phyloP scores from a whole-genome alignment of 2,888 invertebrate genomes.

The Patella caerulea region DNA sequence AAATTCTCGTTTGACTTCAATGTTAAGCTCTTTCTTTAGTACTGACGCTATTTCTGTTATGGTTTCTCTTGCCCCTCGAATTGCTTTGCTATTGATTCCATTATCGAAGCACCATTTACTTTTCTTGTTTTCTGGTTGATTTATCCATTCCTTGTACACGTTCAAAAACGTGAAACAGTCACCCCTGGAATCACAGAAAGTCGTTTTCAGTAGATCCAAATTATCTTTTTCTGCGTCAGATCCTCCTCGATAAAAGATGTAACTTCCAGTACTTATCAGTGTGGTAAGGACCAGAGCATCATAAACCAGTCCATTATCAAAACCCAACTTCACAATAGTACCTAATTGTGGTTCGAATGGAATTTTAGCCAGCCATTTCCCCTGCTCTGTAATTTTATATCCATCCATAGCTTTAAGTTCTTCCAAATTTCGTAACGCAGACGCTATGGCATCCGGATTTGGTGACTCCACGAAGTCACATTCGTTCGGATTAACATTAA shows the following conservation, averaged over 20 bases:
- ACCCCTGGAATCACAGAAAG: slow-evolving; percentile 59
- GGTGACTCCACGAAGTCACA: slow-evolving; percentile 70
- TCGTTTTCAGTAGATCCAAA: slow-evolving; percentile 54
- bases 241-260: slow-evolving; percentile 61
- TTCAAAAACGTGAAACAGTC: slow-evolving; percentile 61
- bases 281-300: slow-evolving; percentile 64
- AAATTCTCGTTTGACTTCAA: slow-evolving; percentile 39
- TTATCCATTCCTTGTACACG: slow-evolving; percentile 59
- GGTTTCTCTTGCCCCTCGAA: slow-evolving; percentile 53
- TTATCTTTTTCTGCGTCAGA: slow-evolving; percentile 52
- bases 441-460: slow-evolving; percentile 46
- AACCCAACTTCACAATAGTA: slow-evolving; percentile 49
- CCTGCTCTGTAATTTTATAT: slow-evolving; percentile 59
- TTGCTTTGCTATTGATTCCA: slow-evolving; percentile 66
- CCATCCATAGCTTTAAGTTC: slow-evolving; percentile 59
- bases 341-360: slow-evolving; percentile 65
- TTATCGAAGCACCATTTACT: slow-evolving; percentile 65
- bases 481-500: slow-evolving; percentile 58
- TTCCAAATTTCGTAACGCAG: slow-evolving; percentile 54
- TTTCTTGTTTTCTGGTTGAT: slow-evolving; percentile 48
- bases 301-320: slow-evolving; percentile 45
- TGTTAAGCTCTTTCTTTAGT: slow-evolving; percentile 47
- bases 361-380: slow-evolving; percentile 62
- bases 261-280: slow-evolving; percentile 55
- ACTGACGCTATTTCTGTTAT: slow-evolving; percentile 50